phyloP scores from a whole-genome alignment of 2,797 vertebrate species.

The Malurus leucopterus region DNA sequence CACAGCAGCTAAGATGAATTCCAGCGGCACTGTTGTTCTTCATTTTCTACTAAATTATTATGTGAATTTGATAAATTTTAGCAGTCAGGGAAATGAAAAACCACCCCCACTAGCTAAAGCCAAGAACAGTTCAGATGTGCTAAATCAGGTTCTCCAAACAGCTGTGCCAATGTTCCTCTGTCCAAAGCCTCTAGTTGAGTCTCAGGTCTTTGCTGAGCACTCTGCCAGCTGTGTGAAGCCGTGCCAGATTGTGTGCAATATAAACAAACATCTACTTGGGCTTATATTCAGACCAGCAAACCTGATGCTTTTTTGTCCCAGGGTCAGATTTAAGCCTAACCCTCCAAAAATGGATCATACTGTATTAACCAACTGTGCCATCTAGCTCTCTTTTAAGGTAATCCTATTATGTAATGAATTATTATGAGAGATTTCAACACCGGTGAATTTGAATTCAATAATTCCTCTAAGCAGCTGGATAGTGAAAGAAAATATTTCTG shows the following conservation, averaged over 20 bases:
- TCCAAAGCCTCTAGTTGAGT: conserved; percentile 49
- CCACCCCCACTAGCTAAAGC: conserved; percentile 4
- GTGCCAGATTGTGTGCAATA: conserved; percentile 22
- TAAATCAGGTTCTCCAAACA: conserved; percentile 56
- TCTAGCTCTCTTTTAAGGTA: conserved; percentile 30
- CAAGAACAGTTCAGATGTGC: conserved; percentile 30
- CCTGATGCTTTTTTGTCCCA: background rate
- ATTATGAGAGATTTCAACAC: conserved; percentile 3
- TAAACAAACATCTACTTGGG: conserved; percentile 37
- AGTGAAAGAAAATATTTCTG: conserved; percentile 22
- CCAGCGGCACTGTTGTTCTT: background rate
- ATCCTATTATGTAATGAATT: conserved; percentile 45
- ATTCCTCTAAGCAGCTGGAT: conserved; percentile 4
- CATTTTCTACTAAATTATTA: conserved; percentile 12
- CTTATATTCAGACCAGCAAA: conserved; percentile 23
- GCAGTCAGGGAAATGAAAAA: conserved; percentile 19
- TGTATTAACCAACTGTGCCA: conserved; percentile 13
- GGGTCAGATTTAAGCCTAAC: conserved; percentile 25
- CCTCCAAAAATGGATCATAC: background rate
- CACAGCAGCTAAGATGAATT: background rate
- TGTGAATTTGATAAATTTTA: conserved; percentile 43
- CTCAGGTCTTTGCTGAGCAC: conserved; percentile 24
- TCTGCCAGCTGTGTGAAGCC: conserved; percentile 13
- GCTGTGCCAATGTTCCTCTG: conserved; percentile 46
- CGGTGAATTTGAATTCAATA: conserved; percentile 15